A percentile compares a stretch with the other conserved stretches of the same genome.
phyloP scores from a whole-genome alignment of 1,140 invertebrate species.

The Orchestia grillus region DNA sequence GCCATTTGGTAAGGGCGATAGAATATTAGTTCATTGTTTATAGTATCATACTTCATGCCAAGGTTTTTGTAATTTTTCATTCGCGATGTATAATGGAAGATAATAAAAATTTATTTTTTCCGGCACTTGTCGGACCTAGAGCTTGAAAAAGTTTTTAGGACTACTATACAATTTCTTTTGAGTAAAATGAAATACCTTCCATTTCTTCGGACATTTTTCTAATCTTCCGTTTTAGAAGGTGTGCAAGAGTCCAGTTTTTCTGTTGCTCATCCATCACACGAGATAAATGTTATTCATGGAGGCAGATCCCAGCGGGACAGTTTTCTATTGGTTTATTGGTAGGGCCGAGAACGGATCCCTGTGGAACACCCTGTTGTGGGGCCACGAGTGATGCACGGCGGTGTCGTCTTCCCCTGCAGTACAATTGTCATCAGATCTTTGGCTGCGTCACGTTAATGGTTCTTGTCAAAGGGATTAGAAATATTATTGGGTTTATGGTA shows the following conservation, averaged over 20 bases:
- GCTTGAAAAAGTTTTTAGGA: no score
- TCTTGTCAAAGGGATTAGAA: background rate
- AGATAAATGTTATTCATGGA: constrained; percentile 53
- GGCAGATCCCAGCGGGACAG: constrained; percentile 26
- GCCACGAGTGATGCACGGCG: background rate
- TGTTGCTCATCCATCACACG: constrained; percentile 32
- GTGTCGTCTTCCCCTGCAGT: background rate
- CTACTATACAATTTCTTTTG: background rate
- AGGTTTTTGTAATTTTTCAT: no score
- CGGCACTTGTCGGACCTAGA: no score
- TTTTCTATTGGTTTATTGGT: constrained; percentile 54
- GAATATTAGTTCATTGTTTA: no score
- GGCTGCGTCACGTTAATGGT: background rate
- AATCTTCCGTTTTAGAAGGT: background rate
- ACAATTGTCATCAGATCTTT: background rate
- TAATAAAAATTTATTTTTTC: no score
- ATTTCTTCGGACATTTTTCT: background rate
- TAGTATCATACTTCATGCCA: no score
- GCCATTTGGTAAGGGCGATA: no score
- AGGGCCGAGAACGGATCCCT: background rate
- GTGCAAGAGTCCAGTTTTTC: background rate
- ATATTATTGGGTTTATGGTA: background rate
- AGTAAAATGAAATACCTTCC: background rate
- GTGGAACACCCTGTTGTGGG: background rate
- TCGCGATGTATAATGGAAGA: no score